phyloP scores from a whole-genome alignment of 2,113 vertebrate species.

The Halcyon senegalensis region DNA sequence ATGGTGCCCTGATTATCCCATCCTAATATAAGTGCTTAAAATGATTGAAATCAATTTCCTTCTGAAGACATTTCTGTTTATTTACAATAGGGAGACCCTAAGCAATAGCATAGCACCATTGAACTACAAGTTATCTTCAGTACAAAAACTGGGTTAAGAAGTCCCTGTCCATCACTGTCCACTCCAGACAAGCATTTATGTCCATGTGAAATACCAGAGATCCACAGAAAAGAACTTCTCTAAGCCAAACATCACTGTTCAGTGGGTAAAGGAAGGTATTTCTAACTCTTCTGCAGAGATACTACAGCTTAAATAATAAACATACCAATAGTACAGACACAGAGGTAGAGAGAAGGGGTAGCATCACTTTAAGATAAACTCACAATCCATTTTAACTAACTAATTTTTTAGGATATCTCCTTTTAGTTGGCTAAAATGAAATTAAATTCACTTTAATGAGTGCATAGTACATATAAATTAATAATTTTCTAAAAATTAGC shows the following conservation, averaged over 20 bases:
- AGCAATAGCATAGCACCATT: neutral
- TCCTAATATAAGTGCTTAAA: neutral
- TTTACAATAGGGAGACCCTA: neutral
- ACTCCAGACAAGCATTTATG: neutral
- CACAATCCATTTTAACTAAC: neutral
- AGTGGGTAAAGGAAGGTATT: neutral
- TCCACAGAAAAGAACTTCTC: neutral
- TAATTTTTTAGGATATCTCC: neutral
- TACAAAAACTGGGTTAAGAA: neutral
- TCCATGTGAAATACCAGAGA: neutral
- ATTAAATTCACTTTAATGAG: neutral
- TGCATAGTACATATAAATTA: neutral
- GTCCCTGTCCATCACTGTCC: neutral
- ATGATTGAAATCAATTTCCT: neutral
- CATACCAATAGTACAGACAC: neutral
- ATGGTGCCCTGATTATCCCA: neutral
- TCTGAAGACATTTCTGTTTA: neutral
- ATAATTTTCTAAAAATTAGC: neutral
- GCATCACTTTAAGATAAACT: neutral
- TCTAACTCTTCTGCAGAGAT: neutral
- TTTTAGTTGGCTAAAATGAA: neutral
- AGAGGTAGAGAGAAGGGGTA: neutral
- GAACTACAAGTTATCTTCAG: neutral
- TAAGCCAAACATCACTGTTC: neutral
- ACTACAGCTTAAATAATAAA: neutral